Conservation (phyloP, 2,888 invertebrate genomes). For the Cosmia trapezina region DNA sequence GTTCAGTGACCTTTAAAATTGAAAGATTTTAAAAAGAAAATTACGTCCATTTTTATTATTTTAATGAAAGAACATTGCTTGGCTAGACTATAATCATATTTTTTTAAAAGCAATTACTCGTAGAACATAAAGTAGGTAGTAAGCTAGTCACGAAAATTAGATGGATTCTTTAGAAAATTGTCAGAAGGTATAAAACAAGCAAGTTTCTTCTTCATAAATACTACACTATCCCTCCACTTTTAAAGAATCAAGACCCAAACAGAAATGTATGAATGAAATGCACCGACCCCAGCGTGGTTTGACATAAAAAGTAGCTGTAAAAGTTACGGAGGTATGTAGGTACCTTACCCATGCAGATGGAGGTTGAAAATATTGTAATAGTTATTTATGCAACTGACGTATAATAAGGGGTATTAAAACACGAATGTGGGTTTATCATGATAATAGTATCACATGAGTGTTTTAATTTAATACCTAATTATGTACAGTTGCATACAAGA, state of each 20-base stretch:
- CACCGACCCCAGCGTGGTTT: no score
- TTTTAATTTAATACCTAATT: no score
- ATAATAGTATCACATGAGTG: no score
- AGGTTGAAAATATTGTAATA: no score
- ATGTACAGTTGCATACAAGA: no score
- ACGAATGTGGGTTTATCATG: no score
- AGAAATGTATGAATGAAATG: background rate
- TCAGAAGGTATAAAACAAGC: background rate
- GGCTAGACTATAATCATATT: background rate
- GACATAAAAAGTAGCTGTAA: background rate
- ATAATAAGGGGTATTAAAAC: no score
- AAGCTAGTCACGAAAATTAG: constrained; percentile 5
- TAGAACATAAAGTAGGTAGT: background rate
- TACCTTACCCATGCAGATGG: background rate
- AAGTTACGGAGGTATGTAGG: background rate
- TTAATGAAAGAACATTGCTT: background rate
- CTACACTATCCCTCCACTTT: background rate
- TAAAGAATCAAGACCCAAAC: background rate
- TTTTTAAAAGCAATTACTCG: background rate
- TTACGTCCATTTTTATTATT: background rate
- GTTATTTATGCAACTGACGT: no score
- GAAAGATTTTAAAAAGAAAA: background rate
- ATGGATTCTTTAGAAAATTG: background rate
- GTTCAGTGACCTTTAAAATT: background rate
- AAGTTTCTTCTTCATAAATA: background rate